A percentile compares a stretch with the other conserved stretches of the same genome.
Evolutionary conservation across 2,113 vertebrate genomes (phyloP).

Genomic region (Poeciliopsis turrubarensis): DNA sequence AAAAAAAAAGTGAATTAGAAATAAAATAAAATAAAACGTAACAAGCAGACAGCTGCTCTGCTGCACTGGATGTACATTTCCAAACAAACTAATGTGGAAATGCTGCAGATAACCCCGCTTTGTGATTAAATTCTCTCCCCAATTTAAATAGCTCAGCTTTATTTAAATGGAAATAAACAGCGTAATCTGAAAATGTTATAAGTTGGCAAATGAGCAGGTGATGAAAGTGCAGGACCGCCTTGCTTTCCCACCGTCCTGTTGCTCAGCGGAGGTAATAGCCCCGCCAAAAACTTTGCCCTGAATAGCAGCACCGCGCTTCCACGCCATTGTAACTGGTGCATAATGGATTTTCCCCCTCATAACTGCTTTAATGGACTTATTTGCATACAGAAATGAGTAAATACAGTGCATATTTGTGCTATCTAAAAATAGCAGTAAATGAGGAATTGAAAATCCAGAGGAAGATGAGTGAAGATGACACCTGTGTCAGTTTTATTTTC

Average conservation of each 20-base stretch:
- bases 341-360: slow-evolving; percentile 59
- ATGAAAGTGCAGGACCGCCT: slow-evolving; percentile 55
- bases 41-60: slow-evolving; percentile 43
- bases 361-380: slow-evolving; percentile 71
- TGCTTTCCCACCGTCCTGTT: slow-evolving; percentile 9
- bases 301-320: slow-evolving; percentile 41
- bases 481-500: slow-evolving; percentile 62
- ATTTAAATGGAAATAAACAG: slow-evolving; percentile 74
- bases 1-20: slow-evolving; percentile 31
- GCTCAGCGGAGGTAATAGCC: slow-evolving; percentile 46
- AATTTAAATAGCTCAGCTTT: slow-evolving; percentile 64
- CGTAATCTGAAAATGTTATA: slow-evolving; percentile 36
- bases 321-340: slow-evolving; percentile 41
- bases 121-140: slow-evolving; percentile 58
- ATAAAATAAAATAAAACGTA: slow-evolving; percentile 41
- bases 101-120: slow-evolving; percentile 54
- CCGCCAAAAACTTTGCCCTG: slow-evolving; percentile 67
- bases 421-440: slow-evolving; percentile 65
- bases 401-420: slow-evolving; percentile 50
- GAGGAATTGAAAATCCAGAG: slow-evolving; percentile 49
- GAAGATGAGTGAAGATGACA: slow-evolving; percentile 55
- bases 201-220: slow-evolving; percentile 62
- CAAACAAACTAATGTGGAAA: slow-evolving; percentile 32
- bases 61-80: slow-evolving; percentile 3
- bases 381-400: slow-evolving; percentile 75